Conservation (phyloP, 2,888 invertebrate genomes). For the Nebria salina region DNA sequence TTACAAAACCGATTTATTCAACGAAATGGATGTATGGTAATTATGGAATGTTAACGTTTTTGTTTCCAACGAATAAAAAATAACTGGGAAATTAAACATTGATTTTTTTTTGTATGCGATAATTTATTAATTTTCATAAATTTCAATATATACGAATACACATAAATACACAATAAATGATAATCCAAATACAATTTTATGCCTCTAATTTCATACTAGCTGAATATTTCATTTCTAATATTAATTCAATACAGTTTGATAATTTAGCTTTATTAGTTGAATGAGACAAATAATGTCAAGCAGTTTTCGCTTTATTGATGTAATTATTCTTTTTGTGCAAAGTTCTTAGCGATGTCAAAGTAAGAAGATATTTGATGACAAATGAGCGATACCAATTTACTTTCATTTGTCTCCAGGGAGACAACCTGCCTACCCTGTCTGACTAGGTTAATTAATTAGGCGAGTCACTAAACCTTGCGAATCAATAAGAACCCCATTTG, state of each 20-base stretch:
- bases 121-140: too few relatives aligned
- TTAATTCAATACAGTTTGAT: not conserved
- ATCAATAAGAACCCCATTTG: constrained; percentile 17
- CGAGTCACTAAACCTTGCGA: constrained; percentile 22
- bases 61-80: not conserved
- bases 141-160: too few relatives aligned
- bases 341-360: not conserved
- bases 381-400: constrained; percentile 32
- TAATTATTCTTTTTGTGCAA: not conserved
- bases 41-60: not conserved
- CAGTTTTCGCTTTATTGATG: not conserved
- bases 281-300: not conserved
- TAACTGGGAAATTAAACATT: too few relatives aligned
- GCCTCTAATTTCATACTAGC: too few relatives aligned
- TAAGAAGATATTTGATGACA: constrained; percentile 21
- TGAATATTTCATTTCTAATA: not conserved
- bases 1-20: not conserved
- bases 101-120: too few relatives aligned
- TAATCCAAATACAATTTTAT: too few relatives aligned
- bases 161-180: too few relatives aligned
- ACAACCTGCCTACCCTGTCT: constrained; percentile 23
- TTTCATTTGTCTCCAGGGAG: constrained; percentile 40
- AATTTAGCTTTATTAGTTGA: not conserved
- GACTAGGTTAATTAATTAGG: constrained; percentile 35
- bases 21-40: not conserved